A percentile compares a stretch with the other conserved stretches of the same genome.
These are phyloP conservation scores for Capitulum mitella DNA, from an alignment of 2,888 invertebrate species.

Conservation along the genomic window DNA sequence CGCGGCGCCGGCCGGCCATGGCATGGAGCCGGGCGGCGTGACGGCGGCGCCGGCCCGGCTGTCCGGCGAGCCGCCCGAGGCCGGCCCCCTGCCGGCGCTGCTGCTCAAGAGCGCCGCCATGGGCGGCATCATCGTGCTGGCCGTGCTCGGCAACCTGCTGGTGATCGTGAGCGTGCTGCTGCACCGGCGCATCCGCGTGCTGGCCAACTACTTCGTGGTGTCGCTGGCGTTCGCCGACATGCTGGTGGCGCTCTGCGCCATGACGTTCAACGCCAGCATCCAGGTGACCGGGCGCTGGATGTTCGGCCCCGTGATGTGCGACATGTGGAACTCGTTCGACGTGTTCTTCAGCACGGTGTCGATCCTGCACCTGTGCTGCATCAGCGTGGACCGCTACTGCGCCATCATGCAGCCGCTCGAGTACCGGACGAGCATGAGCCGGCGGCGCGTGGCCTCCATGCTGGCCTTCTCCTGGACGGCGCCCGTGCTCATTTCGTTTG, in stretches of 20 bases:
- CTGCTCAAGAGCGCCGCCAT: conserved; percentile 66
- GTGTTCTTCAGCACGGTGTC: conserved; percentile 53
- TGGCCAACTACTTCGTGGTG: conserved; percentile 93
- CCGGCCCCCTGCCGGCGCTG: conserved; percentile 1
- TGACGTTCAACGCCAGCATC: conserved; percentile 85
- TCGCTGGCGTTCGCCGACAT: conserved; percentile 89
- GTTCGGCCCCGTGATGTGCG: conserved; percentile 83
- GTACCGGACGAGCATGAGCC: conserved; percentile 89
- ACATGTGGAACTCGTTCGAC: conserved; percentile 78
- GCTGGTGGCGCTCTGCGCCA: conserved; percentile 81
- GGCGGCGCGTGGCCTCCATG: conserved; percentile 51
- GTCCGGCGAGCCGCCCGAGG: not conserved
- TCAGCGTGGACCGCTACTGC: conserved; percentile 63
- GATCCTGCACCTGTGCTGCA: conserved; percentile 88
- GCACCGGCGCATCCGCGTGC: conserved; percentile 72
- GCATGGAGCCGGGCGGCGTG: not conserved
- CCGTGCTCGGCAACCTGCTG: conserved; percentile 82
- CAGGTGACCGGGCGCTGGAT: conserved; percentile 78
- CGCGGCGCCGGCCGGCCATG: not conserved
- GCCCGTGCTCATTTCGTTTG: conserved; percentile 50
- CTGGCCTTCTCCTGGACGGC: conserved; percentile 52
- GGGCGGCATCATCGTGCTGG: conserved; percentile 77
- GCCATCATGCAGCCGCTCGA: conserved; percentile 89
- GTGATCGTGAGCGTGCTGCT: conserved; percentile 90
- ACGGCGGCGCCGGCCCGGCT: not conserved